Conservation (phyloP, 35 echinoderm and acorn worm genomes). For the Nesometra sesokonis region DNA sequence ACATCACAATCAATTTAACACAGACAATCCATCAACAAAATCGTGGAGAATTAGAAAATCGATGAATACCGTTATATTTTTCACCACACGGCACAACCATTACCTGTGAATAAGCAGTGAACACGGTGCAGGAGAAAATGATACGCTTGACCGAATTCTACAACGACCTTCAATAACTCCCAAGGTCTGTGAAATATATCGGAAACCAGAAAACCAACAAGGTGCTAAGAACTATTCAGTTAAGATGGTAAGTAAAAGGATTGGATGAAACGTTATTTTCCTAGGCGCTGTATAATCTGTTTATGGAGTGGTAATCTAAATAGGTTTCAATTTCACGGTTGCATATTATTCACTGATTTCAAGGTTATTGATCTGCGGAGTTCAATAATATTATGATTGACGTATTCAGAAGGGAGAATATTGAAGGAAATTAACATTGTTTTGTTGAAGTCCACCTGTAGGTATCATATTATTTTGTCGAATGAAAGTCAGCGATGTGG, state of each 20-base stretch:
- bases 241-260: background rate
- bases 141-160: background rate
- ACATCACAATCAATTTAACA: background rate
- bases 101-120: background rate
- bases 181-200: background rate
- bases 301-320: background rate
- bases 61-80: background rate
- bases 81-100: background rate
- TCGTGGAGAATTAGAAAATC: background rate
- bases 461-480: background rate
- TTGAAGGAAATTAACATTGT: background rate
- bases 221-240: background rate
- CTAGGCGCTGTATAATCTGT: background rate
- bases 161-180: background rate
- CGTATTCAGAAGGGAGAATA: background rate
- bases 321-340: background rate
- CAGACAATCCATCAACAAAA: background rate
- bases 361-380: background rate
- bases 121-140: background rate
- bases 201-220: background rate
- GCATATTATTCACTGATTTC: background rate
- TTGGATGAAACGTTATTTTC: background rate
- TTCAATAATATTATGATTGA: background rate
- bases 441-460: background rate
- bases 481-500: background rate